Evolutionary conservation across 2,797 vertebrate species (phyloP), one percentile per base, ranked within the genome.

Genomic region (Tokudaia muenninki): DNA sequence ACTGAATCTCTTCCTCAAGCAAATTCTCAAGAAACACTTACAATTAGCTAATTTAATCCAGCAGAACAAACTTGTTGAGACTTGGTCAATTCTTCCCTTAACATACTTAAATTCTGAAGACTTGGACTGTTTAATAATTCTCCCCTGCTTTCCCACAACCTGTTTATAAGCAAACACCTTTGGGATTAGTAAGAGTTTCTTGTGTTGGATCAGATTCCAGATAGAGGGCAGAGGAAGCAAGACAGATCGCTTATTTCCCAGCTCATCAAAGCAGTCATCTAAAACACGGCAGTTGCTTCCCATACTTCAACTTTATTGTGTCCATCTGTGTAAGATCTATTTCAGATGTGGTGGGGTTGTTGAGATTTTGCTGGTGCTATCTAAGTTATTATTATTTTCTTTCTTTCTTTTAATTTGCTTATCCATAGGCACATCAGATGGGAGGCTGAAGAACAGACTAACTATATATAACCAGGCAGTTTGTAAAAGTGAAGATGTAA

Each of bases 41-140:
- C 0, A 12, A 63, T 83, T 34, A 88, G 29, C 55, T 59, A 37
- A 70, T 82, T 86, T 87, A 29, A 87, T n/a, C 59, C 31, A 59
- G 63, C 9, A 87, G 12, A 41, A 92, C 2, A 26, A 90, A 88
- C 41, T 34, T 78, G 78, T n/a, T 94, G 34, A 94, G 75, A 67
- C 19, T 63, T 78, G 80, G 72, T 14, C 0, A 91, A 7, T 87
- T 74, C 70, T 72, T 41, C 12, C 44, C 80, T 94, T 74, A 26
- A 57, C 52, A 84, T 90, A 83, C 52, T 26, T 92, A 41, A 89
- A 92, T 94, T 86, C 87, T 93, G 47, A 95, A 75, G 86, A 95
- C 72, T 87, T 34, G 50, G 50, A 88, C 26, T 74, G 16, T n/a
- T 11, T 82, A 94, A 78, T 55, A 83, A 59, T 77, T 57, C 50